These are phyloP conservation scores for Hyalella azteca DNA, from an alignment of 2,888 invertebrate species.

Conservation along the genomic window DNA sequence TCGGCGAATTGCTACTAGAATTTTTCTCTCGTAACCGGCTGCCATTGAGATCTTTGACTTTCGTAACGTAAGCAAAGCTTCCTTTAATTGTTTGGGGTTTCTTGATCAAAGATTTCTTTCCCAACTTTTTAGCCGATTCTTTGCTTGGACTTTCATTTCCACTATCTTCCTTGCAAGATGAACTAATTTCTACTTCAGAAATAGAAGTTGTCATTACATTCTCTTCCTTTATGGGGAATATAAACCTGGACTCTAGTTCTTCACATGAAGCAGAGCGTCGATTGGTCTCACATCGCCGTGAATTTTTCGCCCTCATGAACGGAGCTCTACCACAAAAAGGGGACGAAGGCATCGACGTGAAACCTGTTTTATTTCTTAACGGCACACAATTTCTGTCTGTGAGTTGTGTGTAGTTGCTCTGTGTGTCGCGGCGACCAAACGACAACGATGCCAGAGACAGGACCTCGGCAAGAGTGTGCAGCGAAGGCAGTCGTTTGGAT, in stretches of 20 bases:
- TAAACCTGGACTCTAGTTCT: constrained; percentile 47
- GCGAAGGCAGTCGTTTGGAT: constrained; percentile 5
- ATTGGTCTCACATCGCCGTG: constrained; percentile 39
- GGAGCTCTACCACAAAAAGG: constrained; percentile 30
- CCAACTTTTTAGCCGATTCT: not conserved
- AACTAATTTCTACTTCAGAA: constrained; percentile 27
- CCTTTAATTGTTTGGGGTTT: constrained; percentile 20
- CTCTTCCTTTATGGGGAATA: constrained; percentile 52
- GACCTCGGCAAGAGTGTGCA: constrained; percentile 49
- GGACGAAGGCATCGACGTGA: not conserved
- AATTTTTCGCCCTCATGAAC: constrained; percentile 41
- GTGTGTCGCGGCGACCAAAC: constrained; percentile 38
- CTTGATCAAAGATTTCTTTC: not conserved
- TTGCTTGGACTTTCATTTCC: not conserved
- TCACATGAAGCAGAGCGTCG: constrained; percentile 53
- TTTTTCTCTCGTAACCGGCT: not conserved
- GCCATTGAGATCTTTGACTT: constrained; percentile 23
- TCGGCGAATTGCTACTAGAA: not conserved
- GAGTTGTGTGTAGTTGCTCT: constrained; percentile 4
- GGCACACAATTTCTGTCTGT: constrained; percentile 18
- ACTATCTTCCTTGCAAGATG: constrained; percentile 34
- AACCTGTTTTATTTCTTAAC: not conserved
- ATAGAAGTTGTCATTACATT: constrained; percentile 17
- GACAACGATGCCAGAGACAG: constrained; percentile 49
- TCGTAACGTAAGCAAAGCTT: constrained; percentile 9